These are phyloP conservation scores for Dendrocincla fuliginosa DNA, from an alignment of 2,797 vertebrate species.

Conservation along the genomic window DNA sequence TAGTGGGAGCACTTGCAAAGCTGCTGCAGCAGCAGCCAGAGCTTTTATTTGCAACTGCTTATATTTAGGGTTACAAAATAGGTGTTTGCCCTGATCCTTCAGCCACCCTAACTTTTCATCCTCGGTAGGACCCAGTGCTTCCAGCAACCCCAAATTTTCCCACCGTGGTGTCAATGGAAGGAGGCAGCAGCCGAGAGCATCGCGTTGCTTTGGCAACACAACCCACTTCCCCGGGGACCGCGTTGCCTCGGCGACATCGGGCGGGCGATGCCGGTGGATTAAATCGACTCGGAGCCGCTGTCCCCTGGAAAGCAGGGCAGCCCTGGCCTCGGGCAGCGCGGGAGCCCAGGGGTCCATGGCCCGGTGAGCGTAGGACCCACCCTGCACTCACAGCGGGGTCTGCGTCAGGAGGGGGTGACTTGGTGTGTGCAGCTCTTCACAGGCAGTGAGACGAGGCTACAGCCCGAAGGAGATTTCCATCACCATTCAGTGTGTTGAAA, in stretches of 20 bases:
- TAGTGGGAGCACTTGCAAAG: not conserved
- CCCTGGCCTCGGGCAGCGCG: rapidly evolving
- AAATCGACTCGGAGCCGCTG: not conserved
- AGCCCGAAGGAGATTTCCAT: not conserved
- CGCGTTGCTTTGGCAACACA: conserved; percentile 15
- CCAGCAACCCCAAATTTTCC: not conserved
- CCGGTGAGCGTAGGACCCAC: rapidly evolving
- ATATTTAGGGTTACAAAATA: not conserved
- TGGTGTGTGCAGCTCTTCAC: rapidly evolving
- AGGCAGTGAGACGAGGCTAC: not conserved
- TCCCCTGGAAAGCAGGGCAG: not conserved
- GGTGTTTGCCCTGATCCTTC: not conserved
- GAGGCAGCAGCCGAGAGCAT: conserved; percentile 30
- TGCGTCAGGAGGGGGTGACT: not conserved
- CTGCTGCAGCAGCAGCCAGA: not conserved
- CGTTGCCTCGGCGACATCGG: conserved; percentile 51
- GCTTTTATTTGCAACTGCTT: not conserved
- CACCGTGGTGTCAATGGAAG: not conserved
- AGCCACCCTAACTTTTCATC: not conserved
- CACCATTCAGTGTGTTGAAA: not conserved
- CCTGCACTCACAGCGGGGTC: not conserved
- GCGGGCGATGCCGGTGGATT: not conserved
- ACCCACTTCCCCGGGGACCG: not conserved
- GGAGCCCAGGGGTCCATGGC: rapidly evolving
- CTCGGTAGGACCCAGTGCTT: not conserved